phyloP scores from a whole-genome alignment of 53 echinoderm and acorn worm genomes.

The Holothuria leucospilota region DNA sequence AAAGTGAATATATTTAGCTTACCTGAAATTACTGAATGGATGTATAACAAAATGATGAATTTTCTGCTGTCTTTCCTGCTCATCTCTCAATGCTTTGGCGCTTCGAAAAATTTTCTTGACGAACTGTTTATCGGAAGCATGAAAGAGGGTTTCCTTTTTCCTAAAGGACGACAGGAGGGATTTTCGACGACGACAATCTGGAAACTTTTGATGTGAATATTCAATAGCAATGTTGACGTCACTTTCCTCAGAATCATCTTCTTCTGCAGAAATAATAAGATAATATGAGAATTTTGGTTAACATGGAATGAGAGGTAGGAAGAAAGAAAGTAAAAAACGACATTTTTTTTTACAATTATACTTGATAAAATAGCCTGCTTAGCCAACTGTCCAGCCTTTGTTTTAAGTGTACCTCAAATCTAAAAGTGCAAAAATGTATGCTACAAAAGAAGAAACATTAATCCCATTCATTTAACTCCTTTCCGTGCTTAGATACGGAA shows the following conservation, averaged over 20 bases:
- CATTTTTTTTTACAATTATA: background rate
- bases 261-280: background rate
- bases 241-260: conserved; percentile 39
- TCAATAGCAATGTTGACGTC: conserved; percentile 31
- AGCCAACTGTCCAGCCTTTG: no score
- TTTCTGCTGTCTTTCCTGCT: conserved; percentile 72
- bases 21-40: conserved; percentile 96
- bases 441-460: no score
- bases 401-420: no score
- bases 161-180: conserved; percentile 21
- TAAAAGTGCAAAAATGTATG: no score
- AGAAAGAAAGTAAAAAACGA: background rate
- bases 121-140: conserved; percentile 82
- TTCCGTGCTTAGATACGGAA: no score
- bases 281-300: no score
- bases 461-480: no score
- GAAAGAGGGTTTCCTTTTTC: conserved; percentile 78
- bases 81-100: conserved; percentile 86
- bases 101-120: conserved; percentile 93
- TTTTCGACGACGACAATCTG: background rate
- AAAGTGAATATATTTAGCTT: no score
- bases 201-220: background rate
- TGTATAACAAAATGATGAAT: conserved; percentile 87
- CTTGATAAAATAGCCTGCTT: no score
- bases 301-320: background rate